Evolutionary conservation across 1,140 invertebrate genomes (phyloP).

Genomic region (Lanistes nyassanus): DNA sequence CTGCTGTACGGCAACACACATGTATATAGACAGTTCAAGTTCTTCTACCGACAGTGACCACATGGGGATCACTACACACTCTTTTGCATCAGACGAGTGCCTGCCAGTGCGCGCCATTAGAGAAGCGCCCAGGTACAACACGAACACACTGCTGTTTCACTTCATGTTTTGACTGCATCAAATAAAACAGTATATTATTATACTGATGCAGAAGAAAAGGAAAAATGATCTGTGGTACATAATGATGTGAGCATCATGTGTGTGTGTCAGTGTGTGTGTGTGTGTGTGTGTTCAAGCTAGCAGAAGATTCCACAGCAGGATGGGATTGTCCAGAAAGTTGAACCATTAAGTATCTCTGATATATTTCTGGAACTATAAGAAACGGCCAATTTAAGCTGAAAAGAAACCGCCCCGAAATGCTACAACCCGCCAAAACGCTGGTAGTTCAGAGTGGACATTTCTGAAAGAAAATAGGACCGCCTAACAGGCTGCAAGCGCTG

Average conservation of each 20-base stretch:
- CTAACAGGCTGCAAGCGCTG: not conserved
- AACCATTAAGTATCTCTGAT: not conserved
- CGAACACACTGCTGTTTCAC: no score
- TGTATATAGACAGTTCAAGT: no score
- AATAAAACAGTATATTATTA: not conserved
- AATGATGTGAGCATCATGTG: not conserved
- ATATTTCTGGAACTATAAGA: not conserved
- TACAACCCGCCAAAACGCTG: not conserved
- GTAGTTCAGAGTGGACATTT: not conserved
- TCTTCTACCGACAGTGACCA: not conserved
- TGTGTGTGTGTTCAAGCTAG: not conserved
- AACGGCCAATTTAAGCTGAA: not conserved
- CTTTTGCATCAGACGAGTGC: not conserved
- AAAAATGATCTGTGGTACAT: not conserved
- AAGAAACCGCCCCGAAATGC: not conserved
- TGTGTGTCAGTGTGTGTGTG: conserved; percentile 13
- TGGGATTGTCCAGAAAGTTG: no score
- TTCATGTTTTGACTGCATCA: not conserved
- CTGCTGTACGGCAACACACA: no score
- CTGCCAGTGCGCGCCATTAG: not conserved
- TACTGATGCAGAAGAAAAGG: not conserved
- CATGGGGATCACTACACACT: not conserved
- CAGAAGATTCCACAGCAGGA: not conserved
- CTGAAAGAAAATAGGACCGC: not conserved
- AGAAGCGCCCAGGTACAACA: no score